Base-by-base conservation (phyloP, 2,888 invertebrate genomes). In the Carpatolechia fugitivella region DNA sequence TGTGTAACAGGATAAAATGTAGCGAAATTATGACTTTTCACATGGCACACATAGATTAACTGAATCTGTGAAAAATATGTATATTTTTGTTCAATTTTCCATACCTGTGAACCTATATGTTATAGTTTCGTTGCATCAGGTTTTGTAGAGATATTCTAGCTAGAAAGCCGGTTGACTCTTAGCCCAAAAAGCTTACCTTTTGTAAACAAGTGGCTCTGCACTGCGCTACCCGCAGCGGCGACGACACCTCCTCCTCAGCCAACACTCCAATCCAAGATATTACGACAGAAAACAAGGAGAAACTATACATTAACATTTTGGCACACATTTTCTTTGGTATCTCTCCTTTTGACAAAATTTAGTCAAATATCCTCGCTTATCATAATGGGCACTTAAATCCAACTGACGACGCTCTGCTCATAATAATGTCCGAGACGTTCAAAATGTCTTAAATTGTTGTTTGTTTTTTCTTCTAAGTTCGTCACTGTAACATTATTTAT, bases 161-260 rank as follows among this genome's bases (percentile, higher is more conserved):
- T 24, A 24, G n/a, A 29, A 44, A 29, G 20, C 20, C 44, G 24
- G 24, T 24, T 24, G 13, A n/a, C 3, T 20, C 44, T 44, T 44
- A 29, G 7, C 5, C 31, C 16, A 55, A 24, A 62, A 60, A 31
- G 56, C 73, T 76, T 90, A 94, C 94, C 93, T 92, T 93, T 90
- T 93, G 92, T 72, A 94, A 91, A 82, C 94, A 94, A 65, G 93
- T 93, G 64, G 94, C 94, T 80, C 94, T 86, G 80, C 94, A 94
- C 71, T 94, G 94, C 66, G 94, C 94, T 66, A 94, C 94, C 72
- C 94, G 91, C 64, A 94, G 82, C 56, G 94, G 94, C 69, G 94
- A 94, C 59, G 93, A 93, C 66, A 94, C 92, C 78, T 93, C 93
- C 86, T 92, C 92, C 70, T 93, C 93, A 64, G 92, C 92, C 53